phyloP scores from a whole-genome alignment of 1,140 invertebrate species.

The Neuroterus valhalla region DNA sequence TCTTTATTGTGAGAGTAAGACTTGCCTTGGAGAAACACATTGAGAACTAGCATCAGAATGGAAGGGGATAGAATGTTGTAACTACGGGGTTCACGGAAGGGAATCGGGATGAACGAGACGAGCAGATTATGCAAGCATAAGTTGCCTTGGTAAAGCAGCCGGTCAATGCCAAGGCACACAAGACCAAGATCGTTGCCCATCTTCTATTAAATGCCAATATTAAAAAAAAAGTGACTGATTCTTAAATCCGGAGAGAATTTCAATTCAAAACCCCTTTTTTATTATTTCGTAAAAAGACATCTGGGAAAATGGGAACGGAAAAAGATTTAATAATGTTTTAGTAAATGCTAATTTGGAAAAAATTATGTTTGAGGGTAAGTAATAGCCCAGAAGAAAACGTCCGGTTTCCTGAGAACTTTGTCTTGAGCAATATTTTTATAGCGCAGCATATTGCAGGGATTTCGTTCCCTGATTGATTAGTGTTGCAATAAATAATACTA shows the following conservation, averaged over 20 bases:
- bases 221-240: neutral
- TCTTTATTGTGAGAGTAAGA: neutral
- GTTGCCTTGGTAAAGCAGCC: slow-evolving; percentile 66
- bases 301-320: too few species aligned
- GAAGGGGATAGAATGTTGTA: neutral
- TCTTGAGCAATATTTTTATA: slow-evolving; percentile 1
- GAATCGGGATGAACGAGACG: slow-evolving; percentile 70
- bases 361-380: too few species aligned
- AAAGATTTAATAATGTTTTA: too few species aligned
- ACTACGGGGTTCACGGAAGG: slow-evolving; percentile 12
- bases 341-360: too few species aligned
- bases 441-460: neutral
- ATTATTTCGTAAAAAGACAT: too few species aligned
- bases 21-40: neutral
- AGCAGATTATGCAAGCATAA: slow-evolving; percentile 69
- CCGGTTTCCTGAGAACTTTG: too few species aligned
- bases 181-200: slow-evolving; percentile 42
- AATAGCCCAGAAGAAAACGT: too few species aligned
- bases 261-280: too few species aligned
- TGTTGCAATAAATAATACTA: slow-evolving; percentile 23
- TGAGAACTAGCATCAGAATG: neutral
- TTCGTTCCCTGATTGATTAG: slow-evolving; percentile 18
- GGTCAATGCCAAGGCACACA: slow-evolving; percentile 74
- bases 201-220: neutral
- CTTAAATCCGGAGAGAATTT: too few species aligned